A percentile compares a stretch with the other conserved stretches of the same genome.
phyloP scores from a whole-genome alignment of 2,888 invertebrate species.

The Acleris laterana region DNA sequence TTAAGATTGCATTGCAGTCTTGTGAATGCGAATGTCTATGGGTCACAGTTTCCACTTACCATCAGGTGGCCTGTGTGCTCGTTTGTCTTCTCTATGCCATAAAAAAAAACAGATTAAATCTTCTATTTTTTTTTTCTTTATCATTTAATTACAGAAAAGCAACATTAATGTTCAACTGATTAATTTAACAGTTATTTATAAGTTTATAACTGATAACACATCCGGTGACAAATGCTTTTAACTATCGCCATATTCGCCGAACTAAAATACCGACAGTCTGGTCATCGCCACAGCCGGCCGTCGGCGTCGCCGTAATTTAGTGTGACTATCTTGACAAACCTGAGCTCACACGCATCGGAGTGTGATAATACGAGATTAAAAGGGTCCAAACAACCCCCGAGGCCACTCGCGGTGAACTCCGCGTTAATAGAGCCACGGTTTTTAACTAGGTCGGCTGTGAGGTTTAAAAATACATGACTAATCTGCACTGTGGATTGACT shows the following conservation, averaged over 20 bases:
- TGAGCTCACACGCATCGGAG: conserved; percentile 30
- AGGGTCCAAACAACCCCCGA: conserved; percentile 30
- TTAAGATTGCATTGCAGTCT: too few species aligned
- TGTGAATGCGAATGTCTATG: too few species aligned
- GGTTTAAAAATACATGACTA: too few species aligned
- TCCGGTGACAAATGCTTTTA: too few species aligned
- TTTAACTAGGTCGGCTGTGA: conserved; percentile 29
- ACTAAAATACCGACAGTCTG: not conserved
- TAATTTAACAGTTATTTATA: conserved; percentile 23
- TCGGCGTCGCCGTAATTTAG: conserved; percentile 22
- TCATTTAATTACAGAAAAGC: too few species aligned
- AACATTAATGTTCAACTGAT: too few species aligned
- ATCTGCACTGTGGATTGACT: too few species aligned
- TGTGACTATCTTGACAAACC: conserved; percentile 22
- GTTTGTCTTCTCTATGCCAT: too few species aligned
- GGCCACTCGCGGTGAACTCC: conserved; percentile 20
- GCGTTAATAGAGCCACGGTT: conserved; percentile 20
- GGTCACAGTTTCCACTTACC: too few species aligned
- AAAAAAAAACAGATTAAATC: too few species aligned
- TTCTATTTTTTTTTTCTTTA: too few species aligned
- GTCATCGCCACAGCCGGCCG: not conserved
- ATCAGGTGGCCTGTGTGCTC: too few species aligned
- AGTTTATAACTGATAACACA: conserved; percentile 5
- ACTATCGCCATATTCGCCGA: not conserved
- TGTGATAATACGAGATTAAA: conserved; percentile 38